phyloP scores from a whole-genome alignment of 2,113 vertebrate genomes.

The Macquaria ambigua region DNA sequence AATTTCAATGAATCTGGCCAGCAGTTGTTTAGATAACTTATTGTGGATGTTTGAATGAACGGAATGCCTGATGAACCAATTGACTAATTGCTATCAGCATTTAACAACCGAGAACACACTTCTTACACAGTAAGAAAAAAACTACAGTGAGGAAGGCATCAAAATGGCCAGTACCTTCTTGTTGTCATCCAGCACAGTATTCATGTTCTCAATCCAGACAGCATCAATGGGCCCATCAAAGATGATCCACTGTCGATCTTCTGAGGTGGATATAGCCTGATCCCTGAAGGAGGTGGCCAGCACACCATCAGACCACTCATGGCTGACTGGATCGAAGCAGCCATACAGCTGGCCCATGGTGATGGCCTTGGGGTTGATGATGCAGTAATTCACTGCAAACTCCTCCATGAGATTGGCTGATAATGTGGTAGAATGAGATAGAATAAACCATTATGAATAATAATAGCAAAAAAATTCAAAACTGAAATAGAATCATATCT shows the following conservation, averaged over 20 bases:
- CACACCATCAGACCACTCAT: conserved; percentile 93
- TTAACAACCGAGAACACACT: neutral
- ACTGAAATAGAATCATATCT: neutral
- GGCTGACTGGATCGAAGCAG: conserved; percentile 91
- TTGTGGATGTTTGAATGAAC: neutral
- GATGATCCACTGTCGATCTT: conserved; percentile 92
- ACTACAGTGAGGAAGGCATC: neutral
- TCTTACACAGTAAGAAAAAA: neutral
- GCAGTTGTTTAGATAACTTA: neutral
- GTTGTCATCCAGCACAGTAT: conserved; percentile 96
- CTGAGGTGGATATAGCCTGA: conserved; percentile 87
- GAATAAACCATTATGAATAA: neutral
- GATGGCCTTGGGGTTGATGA: conserved; percentile 94
- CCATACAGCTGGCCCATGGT: conserved; percentile 95
- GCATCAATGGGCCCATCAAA: conserved; percentile 98
- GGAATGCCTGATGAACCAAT: neutral
- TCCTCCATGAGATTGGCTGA: conserved; percentile 89
- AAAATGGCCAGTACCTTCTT: conserved; percentile 87
- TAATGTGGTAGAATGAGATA: neutral
- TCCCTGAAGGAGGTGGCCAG: conserved; percentile 90
- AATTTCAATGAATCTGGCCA: neutral
- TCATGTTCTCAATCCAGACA: conserved; percentile 99
- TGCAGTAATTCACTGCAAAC: conserved; percentile 88
- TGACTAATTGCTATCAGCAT: neutral
- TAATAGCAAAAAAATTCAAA: neutral